A percentile compares a stretch with the other conserved stretches of the same genome.
phyloP scores from a whole-genome alignment of 2,113 vertebrate species.

The Hippocampus abdominalis region DNA sequence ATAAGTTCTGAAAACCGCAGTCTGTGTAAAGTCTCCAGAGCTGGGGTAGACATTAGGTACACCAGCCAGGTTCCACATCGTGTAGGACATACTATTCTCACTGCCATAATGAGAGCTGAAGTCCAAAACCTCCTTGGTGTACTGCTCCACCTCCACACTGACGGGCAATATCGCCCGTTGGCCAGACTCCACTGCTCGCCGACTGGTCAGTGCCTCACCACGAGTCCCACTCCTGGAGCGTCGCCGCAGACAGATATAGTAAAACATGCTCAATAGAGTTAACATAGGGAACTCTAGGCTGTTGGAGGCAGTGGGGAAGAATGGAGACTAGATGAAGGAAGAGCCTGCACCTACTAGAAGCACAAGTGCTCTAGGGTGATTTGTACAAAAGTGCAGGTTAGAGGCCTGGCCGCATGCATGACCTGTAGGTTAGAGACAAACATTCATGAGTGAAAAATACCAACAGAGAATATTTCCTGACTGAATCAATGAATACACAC shows the following conservation, averaged over 20 bases:
- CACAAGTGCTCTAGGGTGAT: slow-evolving; percentile 39
- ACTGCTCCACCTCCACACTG: slow-evolving; percentile 88
- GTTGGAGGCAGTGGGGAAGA: slow-evolving; percentile 42
- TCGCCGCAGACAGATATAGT: slow-evolving; percentile 98
- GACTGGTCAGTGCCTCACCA: slow-evolving; percentile 89
- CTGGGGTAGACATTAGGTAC: slow-evolving; percentile 94
- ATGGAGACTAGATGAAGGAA: slow-evolving; percentile 45
- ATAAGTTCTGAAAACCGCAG: slow-evolving; percentile 92
- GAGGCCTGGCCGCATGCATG: slow-evolving; percentile 67
- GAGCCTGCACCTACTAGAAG: slow-evolving; percentile 50
- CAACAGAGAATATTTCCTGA: slow-evolving; percentile 17
- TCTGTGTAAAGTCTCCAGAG: slow-evolving; percentile 97
- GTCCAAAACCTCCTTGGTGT: slow-evolving; percentile 95
- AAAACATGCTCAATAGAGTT: slow-evolving; percentile 98
- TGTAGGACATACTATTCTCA: slow-evolving; percentile 98
- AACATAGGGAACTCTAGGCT: slow-evolving; percentile 89
- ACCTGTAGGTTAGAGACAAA: slow-evolving; percentile 73
- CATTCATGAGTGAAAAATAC: slow-evolving; percentile 44
- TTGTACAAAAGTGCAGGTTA: slow-evolving; percentile 52
- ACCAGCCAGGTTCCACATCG: slow-evolving; percentile 97
- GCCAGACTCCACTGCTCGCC: slow-evolving; percentile 85
- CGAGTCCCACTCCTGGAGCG: slow-evolving; percentile 91
- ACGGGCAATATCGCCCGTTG: slow-evolving; percentile 82
- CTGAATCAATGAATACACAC: background rate
- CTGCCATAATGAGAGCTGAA: slow-evolving; percentile 99